Conservation (phyloP, 2,113 vertebrate genomes). For the Panurus biarmicus region DNA sequence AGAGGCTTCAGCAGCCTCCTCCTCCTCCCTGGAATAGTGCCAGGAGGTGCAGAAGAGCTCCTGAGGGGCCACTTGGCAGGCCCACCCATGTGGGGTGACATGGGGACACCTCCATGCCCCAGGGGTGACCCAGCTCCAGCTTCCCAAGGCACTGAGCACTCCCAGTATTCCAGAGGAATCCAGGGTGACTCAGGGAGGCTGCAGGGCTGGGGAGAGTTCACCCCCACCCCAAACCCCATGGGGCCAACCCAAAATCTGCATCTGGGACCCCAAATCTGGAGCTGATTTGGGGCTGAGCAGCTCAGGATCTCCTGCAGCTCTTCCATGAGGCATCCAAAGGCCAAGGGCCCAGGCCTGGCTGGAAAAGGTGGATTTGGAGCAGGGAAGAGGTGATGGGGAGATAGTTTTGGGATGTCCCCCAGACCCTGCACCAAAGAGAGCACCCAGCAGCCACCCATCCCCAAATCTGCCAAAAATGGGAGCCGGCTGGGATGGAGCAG, state of each 20-base stretch:
- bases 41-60: neutral
- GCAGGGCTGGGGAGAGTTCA: neutral
- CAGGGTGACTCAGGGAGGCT: neutral
- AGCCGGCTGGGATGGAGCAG: neutral
- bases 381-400: neutral
- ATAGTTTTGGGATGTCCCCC: neutral
- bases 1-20: neutral
- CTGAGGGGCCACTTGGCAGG: neutral
- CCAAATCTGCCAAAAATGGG: neutral
- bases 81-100: neutral
- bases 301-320: neutral
- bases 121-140: neutral
- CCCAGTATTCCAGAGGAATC: neutral
- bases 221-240: neutral
- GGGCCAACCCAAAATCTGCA: neutral
- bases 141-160: neutral
- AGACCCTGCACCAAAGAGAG: neutral
- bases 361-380: neutral
- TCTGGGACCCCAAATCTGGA: neutral
- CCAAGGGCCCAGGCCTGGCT: neutral
- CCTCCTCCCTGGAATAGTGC: neutral
- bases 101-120: neutral
- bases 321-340: neutral
- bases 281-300: neutral
- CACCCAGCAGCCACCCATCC: neutral